phyloP scores from a whole-genome alignment of 1,140 invertebrate species.

The Bombus polaris region DNA sequence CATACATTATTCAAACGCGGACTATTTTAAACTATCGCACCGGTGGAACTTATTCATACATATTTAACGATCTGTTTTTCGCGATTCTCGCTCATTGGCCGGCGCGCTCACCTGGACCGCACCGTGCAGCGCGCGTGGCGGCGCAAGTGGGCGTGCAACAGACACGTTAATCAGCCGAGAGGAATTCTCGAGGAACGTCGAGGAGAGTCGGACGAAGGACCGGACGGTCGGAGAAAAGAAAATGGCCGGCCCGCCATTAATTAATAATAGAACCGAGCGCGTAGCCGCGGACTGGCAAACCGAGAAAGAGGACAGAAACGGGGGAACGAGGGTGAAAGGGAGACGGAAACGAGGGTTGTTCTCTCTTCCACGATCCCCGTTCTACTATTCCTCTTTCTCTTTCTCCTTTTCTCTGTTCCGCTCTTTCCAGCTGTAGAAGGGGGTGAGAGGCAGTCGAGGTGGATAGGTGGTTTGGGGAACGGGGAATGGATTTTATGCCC shows the following conservation, averaged over 20 bases:
- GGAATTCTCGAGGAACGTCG: constrained; percentile 47
- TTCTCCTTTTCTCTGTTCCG: constrained; percentile 11
- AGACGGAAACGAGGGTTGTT: constrained; percentile 61
- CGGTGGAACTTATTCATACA: constrained; percentile 17
- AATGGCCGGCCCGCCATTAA: constrained; percentile 72
- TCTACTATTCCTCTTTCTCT: constrained; percentile 65
- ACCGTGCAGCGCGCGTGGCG: background rate
- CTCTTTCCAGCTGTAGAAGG: constrained; percentile 64
- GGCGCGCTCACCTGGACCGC: constrained; percentile 23
- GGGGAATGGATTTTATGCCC: constrained; percentile 83
- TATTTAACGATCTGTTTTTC: constrained; percentile 16
- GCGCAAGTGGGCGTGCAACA: constrained; percentile 48
- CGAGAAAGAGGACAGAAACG: constrained; percentile 35
- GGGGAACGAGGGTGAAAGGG: constrained; percentile 14
- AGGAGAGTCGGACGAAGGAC: constrained; percentile 35
- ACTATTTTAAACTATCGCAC: constrained; percentile 11
- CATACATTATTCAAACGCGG: constrained; percentile 19
- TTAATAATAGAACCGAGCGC: constrained; percentile 72
- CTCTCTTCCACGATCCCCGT: constrained; percentile 65
- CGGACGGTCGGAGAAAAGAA: constrained; percentile 54
- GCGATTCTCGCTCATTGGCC: constrained; percentile 50
- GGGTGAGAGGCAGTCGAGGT: constrained; percentile 72
- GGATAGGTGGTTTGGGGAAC: constrained; percentile 76
- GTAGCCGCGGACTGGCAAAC: constrained; percentile 49
- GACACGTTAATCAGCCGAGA: constrained; percentile 67